Conservation (phyloP, 2,113 vertebrate species). For the Halichoerus grypus region DNA sequence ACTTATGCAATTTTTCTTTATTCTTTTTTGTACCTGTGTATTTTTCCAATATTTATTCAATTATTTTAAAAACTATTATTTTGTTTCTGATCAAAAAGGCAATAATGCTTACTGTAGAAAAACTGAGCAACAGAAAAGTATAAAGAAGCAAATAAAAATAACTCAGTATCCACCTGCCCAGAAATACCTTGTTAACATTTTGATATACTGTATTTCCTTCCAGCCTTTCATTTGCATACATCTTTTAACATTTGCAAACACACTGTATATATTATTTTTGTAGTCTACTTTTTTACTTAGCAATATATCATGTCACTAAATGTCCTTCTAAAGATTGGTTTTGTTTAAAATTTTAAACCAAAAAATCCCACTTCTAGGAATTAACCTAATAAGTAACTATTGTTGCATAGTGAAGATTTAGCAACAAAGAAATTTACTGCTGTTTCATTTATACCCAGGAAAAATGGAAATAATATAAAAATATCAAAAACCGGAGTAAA, state of each 20-base stretch:
- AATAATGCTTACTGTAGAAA: not conserved
- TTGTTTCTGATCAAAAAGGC: not conserved
- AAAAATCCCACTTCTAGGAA: slow-evolving; percentile 5
- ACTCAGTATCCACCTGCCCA: not conserved
- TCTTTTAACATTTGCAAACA: slow-evolving; percentile 43
- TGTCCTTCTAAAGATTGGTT: not conserved
- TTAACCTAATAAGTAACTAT: not conserved
- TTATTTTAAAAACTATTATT: slow-evolving; percentile 16
- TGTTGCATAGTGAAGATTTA: not conserved
- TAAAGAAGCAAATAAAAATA: slow-evolving; percentile 43
- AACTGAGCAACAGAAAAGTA: not conserved
- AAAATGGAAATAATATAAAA: slow-evolving; percentile 28
- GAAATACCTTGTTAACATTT: not conserved
- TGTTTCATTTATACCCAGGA: not conserved
- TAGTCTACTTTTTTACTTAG: slow-evolving; percentile 10
- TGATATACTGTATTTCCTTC: not conserved
- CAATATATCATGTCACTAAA: not conserved
- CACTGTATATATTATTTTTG: not conserved
- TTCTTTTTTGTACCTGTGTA: not conserved
- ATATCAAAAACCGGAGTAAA: not conserved
- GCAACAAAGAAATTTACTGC: not conserved
- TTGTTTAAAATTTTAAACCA: not conserved
- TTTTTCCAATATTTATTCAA: not conserved
- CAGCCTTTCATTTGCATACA: not conserved
- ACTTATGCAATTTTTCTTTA: not conserved